Evolutionary conservation across 2,888 invertebrate species (phyloP).

Genomic region (Hirtodrosophila alboralis): DNA sequence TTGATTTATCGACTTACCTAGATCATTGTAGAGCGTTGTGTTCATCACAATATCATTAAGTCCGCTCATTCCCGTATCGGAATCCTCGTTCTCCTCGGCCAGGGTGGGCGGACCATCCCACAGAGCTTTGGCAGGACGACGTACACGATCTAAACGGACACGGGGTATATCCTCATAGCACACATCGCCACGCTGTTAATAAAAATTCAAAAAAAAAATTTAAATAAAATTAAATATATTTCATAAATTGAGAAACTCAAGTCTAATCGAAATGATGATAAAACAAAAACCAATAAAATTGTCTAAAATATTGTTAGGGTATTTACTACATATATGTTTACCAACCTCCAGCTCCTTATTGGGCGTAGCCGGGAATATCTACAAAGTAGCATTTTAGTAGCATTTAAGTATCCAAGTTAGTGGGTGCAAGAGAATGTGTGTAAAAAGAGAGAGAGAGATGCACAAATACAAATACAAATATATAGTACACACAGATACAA

Average conservation of each 20-base stretch:
- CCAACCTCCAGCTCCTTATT: conserved; percentile 84
- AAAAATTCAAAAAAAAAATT: background rate
- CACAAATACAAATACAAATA: conserved; percentile 41
- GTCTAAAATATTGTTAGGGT: too few species aligned
- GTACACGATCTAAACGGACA: conserved; percentile 88
- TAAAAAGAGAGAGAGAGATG: conserved; percentile 44
- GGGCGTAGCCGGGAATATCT: conserved; percentile 84
- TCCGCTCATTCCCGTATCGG: conserved; percentile 78
- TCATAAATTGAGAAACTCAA: too few species aligned
- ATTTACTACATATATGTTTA: conserved; percentile 40
- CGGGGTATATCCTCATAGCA: conserved; percentile 85
- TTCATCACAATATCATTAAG: conserved; percentile 83
- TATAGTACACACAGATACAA: conserved; percentile 40
- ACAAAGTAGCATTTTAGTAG: conserved; percentile 53
- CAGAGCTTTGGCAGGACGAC: conserved; percentile 85
- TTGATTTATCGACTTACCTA: conserved; percentile 83
- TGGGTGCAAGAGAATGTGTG: conserved; percentile 48
- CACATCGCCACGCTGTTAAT: conserved; percentile 81
- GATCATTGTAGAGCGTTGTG: conserved; percentile 83
- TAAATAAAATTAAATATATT: too few species aligned
- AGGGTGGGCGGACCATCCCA: conserved; percentile 87
- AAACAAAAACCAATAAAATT: too few species aligned
- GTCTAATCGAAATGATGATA: too few species aligned
- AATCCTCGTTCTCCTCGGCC: conserved; percentile 86
- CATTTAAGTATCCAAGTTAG: conserved; percentile 47